Evolutionary conservation across 2,888 invertebrate species (phyloP).

Genomic region (Nemapogon koenigi): DNA sequence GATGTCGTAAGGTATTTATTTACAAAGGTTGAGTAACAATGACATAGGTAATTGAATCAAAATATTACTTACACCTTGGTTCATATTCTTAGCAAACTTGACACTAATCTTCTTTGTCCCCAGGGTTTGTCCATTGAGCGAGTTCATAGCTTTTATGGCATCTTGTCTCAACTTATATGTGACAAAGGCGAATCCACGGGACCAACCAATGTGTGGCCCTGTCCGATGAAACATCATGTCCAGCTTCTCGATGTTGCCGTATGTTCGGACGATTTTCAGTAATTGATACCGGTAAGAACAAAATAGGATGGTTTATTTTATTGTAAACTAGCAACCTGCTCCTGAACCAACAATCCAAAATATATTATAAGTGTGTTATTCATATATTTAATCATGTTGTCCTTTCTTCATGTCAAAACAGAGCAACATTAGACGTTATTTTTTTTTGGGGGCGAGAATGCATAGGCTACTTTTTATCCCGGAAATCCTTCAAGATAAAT

Average conservation of each 20-base stretch:
- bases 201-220: conserved; percentile 87
- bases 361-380: background rate
- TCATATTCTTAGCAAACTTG: conserved; percentile 82
- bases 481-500: no score
- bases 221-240: conserved; percentile 94
- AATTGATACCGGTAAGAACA: conserved; percentile 87
- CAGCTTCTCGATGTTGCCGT: conserved; percentile 93
- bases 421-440: no score
- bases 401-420: no score
- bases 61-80: no score
- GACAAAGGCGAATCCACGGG: conserved; percentile 93
- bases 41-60: no score
- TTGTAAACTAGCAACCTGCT: no score
- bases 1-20: no score
- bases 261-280: conserved; percentile 94
- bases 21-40: no score
- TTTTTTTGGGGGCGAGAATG: no score
- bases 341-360: background rate
- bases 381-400: conserved; percentile 10
- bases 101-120: conserved; percentile 80
- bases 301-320: conserved; percentile 19
- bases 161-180: conserved; percentile 76
- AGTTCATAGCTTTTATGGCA: conserved; percentile 74
- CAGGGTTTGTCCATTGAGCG: conserved; percentile 76
- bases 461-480: no score